Percentiles rank a stretch among this genome's conserved stretches.
These are phyloP conservation scores for Seriola aureovittata DNA, from an alignment of 2,113 vertebrate genomes.

Conservation along the genomic window DNA sequence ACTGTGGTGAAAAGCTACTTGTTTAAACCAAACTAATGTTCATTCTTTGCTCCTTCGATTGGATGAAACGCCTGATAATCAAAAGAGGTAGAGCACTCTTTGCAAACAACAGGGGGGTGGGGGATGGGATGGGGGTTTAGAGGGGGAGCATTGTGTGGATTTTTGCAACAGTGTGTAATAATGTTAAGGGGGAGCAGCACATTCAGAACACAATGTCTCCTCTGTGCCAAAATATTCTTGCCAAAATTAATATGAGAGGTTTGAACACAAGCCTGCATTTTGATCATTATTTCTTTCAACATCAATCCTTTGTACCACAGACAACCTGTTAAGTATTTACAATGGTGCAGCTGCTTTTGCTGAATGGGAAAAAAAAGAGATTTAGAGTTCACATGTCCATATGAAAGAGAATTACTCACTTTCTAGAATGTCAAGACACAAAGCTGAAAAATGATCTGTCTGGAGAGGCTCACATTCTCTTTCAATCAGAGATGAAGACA, in stretches of 20 bases:
- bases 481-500: slow-evolving; percentile 78
- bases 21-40: slow-evolving; percentile 14
- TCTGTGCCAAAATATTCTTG: slow-evolving; percentile 54
- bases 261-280: slow-evolving; percentile 62
- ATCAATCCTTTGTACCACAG: slow-evolving; percentile 46
- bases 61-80: slow-evolving; percentile 22
- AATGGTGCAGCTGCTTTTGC: slow-evolving; percentile 56
- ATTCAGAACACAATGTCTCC: slow-evolving; percentile 40
- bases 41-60: slow-evolving; percentile 1
- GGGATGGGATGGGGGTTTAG: no score
- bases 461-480: slow-evolving; percentile 56
- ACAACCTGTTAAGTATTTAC: slow-evolving; percentile 55
- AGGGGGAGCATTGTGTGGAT: slow-evolving; percentile 13
- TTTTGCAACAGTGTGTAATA: slow-evolving; percentile 40
- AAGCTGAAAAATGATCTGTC: slow-evolving; percentile 65
- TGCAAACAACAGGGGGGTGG: slow-evolving; percentile 1
- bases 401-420: slow-evolving; percentile 55
- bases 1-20: slow-evolving; percentile 20
- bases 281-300: slow-evolving; percentile 45
- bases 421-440: slow-evolving; percentile 36
- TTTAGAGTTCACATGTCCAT: slow-evolving; percentile 42
- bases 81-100: neutral
- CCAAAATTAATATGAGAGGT: slow-evolving; percentile 50
- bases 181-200: slow-evolving; percentile 11
- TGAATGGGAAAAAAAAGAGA: slow-evolving; percentile 26